Evolutionary conservation across 2,797 vertebrate genomes (phyloP).

Genomic region (Paramormyrops hopkinsi): DNA sequence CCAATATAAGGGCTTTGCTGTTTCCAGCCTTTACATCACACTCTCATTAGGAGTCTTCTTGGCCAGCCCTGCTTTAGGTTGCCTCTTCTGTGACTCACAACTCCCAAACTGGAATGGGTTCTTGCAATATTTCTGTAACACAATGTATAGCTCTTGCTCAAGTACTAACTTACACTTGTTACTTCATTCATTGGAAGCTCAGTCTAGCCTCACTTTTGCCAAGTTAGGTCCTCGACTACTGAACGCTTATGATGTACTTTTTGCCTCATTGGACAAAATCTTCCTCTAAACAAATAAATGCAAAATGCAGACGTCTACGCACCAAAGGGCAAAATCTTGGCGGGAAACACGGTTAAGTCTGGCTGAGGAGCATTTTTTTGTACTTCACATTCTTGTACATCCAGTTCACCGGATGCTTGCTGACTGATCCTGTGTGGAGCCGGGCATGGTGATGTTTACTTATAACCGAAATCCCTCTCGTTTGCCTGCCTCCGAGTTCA

Average conservation of each 20-base stretch:
- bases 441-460: neutral
- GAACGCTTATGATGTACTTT: neutral
- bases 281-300: neutral
- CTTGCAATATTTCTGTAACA: neutral
- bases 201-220: neutral
- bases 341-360: slow-evolving; percentile 4
- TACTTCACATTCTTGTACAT: neutral
- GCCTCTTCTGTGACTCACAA: slow-evolving; percentile 24
- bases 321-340: slow-evolving; percentile 12
- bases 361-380: neutral
- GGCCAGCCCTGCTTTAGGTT: slow-evolving; percentile 9
- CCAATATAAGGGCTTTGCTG: neutral
- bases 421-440: neutral
- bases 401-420: neutral
- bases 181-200: neutral
- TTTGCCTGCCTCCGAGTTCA: neutral
- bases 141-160: neutral
- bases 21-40: slow-evolving; percentile 47
- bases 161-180: neutral
- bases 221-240: neutral
- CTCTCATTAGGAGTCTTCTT: slow-evolving; percentile 46
- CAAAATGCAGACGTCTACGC: neutral
- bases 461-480: neutral
- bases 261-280: neutral
- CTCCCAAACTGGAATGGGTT: neutral